Percentiles rank a stretch among this genome's conserved stretches.
Evolutionary conservation across 2,888 invertebrate genomes (phyloP).

Genomic region (Pyralis farinalis): DNA sequence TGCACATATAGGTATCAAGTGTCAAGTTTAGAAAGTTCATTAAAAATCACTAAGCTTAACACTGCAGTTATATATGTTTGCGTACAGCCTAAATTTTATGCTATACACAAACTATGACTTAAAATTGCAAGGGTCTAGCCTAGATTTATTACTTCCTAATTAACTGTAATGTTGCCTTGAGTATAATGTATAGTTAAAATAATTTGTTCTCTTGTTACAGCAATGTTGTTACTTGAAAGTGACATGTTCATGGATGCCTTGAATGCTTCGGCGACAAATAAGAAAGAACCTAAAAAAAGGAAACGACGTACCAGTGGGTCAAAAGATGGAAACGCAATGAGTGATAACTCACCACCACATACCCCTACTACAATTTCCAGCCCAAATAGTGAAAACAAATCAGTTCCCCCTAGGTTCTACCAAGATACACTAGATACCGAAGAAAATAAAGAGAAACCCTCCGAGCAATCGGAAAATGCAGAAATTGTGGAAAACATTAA

Average conservation of each 20-base stretch:
- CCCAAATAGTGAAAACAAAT: constrained; percentile 65
- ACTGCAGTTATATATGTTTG: too few relatives aligned
- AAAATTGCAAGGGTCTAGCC: too few relatives aligned
- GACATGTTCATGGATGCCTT: constrained; percentile 97
- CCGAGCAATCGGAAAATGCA: constrained; percentile 39
- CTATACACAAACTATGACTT: too few relatives aligned
- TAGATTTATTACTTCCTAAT: too few relatives aligned
- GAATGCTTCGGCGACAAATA: constrained; percentile 87
- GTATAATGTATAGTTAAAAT: too few relatives aligned
- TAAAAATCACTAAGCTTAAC: too few relatives aligned
- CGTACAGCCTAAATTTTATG: too few relatives aligned
- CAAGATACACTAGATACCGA: constrained; percentile 93
- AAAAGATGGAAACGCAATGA: constrained; percentile 81
- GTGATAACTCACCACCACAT: constrained; percentile 78
- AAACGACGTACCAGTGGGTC: constrained; percentile 87
- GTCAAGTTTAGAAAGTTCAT: too few relatives aligned
- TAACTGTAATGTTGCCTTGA: too few relatives aligned
- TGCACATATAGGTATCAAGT: too few relatives aligned
- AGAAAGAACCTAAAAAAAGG: constrained; percentile 89
- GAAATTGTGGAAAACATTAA: constrained; percentile 41
- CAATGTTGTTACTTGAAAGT: constrained; percentile 91
- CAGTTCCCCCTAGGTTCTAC: constrained; percentile 89
- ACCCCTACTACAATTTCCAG: constrained; percentile 74
- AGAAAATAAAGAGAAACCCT: constrained; percentile 75
- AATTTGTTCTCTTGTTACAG: constrained; percentile 72